These are phyloP conservation scores for Willowsia nigromaculata DNA, from an alignment of 2,888 invertebrate species.

Conservation along the genomic window DNA sequence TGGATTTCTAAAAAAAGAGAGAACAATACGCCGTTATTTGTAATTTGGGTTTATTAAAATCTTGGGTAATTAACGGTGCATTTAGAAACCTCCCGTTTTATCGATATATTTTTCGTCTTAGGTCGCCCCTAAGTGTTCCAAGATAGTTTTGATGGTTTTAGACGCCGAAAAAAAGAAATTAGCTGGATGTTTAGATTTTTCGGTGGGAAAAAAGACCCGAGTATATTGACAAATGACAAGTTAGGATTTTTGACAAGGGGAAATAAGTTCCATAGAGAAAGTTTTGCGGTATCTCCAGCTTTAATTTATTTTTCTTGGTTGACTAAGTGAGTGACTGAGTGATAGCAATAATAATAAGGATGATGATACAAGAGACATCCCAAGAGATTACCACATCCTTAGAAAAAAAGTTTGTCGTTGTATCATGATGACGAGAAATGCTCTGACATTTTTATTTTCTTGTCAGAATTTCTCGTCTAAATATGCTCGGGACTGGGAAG, in stretches of 20 bases:
- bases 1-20: background rate
- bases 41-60: background rate
- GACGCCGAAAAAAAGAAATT: background rate
- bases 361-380: background rate
- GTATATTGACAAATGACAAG: background rate
- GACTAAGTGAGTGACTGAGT: constrained; percentile 56
- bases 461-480: too few relatives aligned
- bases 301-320: constrained; percentile 38
- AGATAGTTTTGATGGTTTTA: too few relatives aligned
- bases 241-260: background rate
- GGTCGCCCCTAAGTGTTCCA: background rate
- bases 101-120: background rate
- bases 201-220: background rate
- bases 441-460: background rate
- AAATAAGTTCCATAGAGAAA: background rate
- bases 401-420: background rate
- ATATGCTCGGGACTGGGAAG: background rate
- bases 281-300: constrained; percentile 27
- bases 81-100: background rate
- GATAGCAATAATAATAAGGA: constrained; percentile 36
- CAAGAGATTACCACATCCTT: constrained; percentile 36
- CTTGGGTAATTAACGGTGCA: background rate
- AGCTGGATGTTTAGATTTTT: background rate
- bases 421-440: background rate
- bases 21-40: background rate